These are phyloP conservation scores for Cassiopea andromeda DNA, from an alignment of 30 jellyfish, hydroid and myxozoan genomes.

Conservation along the genomic window DNA sequence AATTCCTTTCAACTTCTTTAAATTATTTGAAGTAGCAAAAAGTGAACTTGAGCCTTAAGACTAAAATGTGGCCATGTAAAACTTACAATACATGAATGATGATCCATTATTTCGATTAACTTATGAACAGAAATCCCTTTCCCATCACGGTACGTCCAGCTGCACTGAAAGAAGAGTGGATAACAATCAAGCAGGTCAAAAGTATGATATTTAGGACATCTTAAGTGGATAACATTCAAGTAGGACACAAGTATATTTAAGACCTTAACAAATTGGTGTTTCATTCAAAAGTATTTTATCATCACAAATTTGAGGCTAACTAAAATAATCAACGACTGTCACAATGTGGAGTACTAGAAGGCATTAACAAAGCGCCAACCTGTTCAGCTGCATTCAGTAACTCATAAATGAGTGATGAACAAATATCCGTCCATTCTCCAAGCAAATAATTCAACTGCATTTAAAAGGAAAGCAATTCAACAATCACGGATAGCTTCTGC, in stretches of 20 bases:
- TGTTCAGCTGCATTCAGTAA: slow-evolving; percentile 60
- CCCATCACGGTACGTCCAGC: slow-evolving; percentile 65
- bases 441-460: slow-evolving; percentile 25
- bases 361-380: neutral
- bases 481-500: too few relatives aligned
- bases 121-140: slow-evolving; percentile 48
- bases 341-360: too few relatives aligned
- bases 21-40: too few relatives aligned
- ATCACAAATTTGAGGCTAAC: too few relatives aligned
- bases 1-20: too few relatives aligned
- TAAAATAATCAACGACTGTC: too few relatives aligned
- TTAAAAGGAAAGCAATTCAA: neutral
- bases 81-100: slow-evolving; percentile 47
- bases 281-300: too few relatives aligned
- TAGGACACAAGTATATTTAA: too few relatives aligned
- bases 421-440: slow-evolving; percentile 69
- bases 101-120: slow-evolving; percentile 21
- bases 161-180: slow-evolving; percentile 12
- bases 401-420: slow-evolving; percentile 55
- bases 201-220: neutral
- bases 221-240: too few relatives aligned
- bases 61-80: neutral
- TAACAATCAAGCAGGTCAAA: neutral
- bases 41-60: too few relatives aligned
- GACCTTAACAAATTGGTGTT: too few relatives aligned